These are phyloP conservation scores for Avahi laniger DNA, from an alignment of 2,797 vertebrate species.

Conservation along the genomic window DNA sequence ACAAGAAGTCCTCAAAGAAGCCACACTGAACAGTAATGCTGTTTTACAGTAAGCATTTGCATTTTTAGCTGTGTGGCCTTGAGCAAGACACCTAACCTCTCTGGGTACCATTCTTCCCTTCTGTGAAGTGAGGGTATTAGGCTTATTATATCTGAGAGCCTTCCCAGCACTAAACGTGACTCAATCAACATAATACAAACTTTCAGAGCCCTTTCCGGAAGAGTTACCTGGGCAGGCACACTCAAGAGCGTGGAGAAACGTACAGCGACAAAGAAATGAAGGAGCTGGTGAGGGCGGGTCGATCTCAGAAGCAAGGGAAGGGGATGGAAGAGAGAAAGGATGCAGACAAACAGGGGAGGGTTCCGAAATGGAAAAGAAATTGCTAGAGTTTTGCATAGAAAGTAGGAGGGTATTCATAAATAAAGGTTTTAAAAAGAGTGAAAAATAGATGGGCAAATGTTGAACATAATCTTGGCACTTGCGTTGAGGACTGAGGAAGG, in stretches of 20 bases:
- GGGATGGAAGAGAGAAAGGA: background rate
- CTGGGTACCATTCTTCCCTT: background rate
- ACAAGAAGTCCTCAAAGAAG: background rate
- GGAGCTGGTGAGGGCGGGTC: background rate
- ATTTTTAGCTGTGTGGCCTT: background rate
- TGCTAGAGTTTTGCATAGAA: background rate
- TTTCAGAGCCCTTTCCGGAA: background rate
- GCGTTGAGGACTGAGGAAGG: constrained; percentile 8
- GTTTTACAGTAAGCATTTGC: background rate
- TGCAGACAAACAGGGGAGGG: background rate
- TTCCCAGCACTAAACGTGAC: background rate
- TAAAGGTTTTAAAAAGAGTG: background rate
- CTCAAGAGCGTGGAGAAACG: background rate
- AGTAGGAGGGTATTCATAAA: background rate
- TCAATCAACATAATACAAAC: background rate
- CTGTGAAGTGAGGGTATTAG: background rate
- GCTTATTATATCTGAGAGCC: background rate
- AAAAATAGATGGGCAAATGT: background rate
- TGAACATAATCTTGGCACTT: background rate
- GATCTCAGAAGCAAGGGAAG: background rate
- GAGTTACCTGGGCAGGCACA: background rate
- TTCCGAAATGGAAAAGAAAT: background rate
- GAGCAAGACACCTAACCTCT: background rate
- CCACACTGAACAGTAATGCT: background rate
- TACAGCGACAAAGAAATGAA: background rate